Conservation (phyloP, 2,797 vertebrate species). For the Micromesistius poutassou region DNA sequence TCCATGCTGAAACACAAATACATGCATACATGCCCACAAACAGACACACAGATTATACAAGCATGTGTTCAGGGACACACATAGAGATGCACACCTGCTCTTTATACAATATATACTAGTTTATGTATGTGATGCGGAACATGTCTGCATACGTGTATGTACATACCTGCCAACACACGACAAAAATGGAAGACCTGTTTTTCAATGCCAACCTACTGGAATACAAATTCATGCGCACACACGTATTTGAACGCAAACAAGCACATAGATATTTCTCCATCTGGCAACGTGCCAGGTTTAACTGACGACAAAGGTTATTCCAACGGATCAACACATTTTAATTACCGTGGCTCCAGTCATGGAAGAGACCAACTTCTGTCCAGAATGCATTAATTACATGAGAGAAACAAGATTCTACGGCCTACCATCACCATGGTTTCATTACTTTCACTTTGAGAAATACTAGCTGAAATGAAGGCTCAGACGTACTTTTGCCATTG, state of each 20-base stretch:
- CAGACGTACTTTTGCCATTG: too few relatives aligned
- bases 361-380: conserved; percentile 6
- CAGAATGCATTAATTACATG: neutral
- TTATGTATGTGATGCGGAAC: neutral
- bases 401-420: neutral
- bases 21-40: too few relatives aligned
- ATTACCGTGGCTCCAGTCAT: conserved; percentile 42
- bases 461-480: too few relatives aligned
- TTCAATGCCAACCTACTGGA: neutral
- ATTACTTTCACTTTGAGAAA: neutral
- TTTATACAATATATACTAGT: neutral
- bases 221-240: neutral
- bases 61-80: neutral
- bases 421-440: neutral
- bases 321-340: conserved; percentile 55
- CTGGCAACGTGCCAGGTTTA: neutral
- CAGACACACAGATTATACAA: too few relatives aligned
- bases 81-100: conserved; percentile 32
- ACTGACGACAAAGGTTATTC: conserved; percentile 41
- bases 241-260: conserved; percentile 28
- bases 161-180: neutral
- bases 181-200: neutral
- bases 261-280: neutral
- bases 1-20: too few relatives aligned
- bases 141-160: neutral